A percentile compares a stretch with the other conserved stretches of the same genome.
These are phyloP conservation scores for Drosophila repleta DNA, from an alignment of 1,140 invertebrate species.

Conservation along the genomic window DNA sequence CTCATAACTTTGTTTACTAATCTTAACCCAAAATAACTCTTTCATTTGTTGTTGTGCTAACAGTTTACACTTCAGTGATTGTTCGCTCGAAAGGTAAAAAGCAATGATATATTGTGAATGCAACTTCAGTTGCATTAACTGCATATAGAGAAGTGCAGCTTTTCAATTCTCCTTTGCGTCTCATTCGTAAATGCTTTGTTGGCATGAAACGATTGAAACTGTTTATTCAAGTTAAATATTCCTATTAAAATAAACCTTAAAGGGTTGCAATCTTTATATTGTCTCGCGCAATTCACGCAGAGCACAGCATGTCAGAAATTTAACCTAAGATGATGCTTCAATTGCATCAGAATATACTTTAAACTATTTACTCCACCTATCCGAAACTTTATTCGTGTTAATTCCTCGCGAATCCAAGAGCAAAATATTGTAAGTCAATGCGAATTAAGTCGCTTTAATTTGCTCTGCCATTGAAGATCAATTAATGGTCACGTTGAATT, in stretches of 20 bases:
- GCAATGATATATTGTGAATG: background rate
- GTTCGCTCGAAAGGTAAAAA: conserved; percentile 58
- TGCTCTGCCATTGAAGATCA: background rate
- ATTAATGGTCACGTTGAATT: conserved; percentile 10
- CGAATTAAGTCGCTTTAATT: background rate
- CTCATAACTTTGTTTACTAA: conserved; percentile 33
- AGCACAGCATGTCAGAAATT: conserved; percentile 5
- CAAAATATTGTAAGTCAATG: background rate
- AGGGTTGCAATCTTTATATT: background rate
- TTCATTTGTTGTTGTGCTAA: conserved; percentile 49
- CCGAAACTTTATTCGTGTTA: background rate
- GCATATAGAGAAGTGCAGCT: too few relatives aligned
- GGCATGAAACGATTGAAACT: background rate
- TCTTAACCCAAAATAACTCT: conserved; percentile 22
- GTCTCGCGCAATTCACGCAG: background rate
- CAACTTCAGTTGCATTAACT: too few relatives aligned
- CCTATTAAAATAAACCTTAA: background rate
- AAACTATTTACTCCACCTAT: background rate
- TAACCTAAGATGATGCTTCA: conserved; percentile 5
- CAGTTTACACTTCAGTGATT: conserved; percentile 56
- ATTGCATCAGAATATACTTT: conserved; percentile 7
- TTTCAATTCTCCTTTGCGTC: background rate
- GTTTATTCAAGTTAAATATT: background rate
- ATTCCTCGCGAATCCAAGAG: background rate
- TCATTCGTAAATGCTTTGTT: conserved; percentile 11